A percentile compares a stretch with the other conserved stretches of the same genome.
Conservation (phyloP, 1,140 invertebrate genomes). For the Brachionus rubens region DNA sequence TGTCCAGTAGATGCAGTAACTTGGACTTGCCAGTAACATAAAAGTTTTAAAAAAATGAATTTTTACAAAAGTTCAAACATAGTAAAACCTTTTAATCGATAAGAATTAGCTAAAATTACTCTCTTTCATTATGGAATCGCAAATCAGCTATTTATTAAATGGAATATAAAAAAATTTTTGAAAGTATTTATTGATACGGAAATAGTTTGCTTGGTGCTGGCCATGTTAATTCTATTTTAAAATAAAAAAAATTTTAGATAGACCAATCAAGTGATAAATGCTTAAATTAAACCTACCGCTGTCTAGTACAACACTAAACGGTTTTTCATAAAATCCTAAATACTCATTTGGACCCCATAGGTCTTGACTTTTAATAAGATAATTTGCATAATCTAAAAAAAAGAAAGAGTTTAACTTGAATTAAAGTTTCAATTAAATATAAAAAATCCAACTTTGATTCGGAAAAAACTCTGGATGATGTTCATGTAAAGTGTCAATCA, state of each 20-base stretch:
- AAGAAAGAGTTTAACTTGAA: not conserved
- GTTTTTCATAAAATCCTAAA: constrained; percentile 18
- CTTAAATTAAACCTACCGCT: constrained; percentile 35
- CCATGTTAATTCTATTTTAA: constrained; percentile 30
- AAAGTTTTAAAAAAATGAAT: too few species aligned
- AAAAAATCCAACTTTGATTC: constrained; percentile 46
- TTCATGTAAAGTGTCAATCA: constrained; percentile 33
- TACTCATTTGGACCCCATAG: constrained; percentile 15
- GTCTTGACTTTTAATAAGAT: constrained; percentile 10
- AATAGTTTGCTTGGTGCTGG: constrained; percentile 28
- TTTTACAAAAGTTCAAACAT: too few species aligned
- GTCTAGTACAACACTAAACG: constrained; percentile 5
- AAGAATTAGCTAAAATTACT: too few species aligned
- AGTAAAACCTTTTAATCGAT: too few species aligned
- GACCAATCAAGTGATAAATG: too few species aligned
- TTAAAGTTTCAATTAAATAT: too few species aligned
- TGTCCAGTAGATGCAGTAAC: too few species aligned
- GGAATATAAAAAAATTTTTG: too few species aligned
- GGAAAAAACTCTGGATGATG: constrained; percentile 42
- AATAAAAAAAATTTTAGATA: not conserved
- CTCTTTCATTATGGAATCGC: too few species aligned
- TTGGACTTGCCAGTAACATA: too few species aligned
- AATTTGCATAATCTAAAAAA: constrained; percentile 16
- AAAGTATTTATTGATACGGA: constrained; percentile 10
- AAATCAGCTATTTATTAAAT: too few species aligned